Percentiles rank a stretch among this genome's conserved stretches.
phyloP scores from a whole-genome alignment of 2,797 vertebrate species.

The Gymnocypris eckloni region DNA sequence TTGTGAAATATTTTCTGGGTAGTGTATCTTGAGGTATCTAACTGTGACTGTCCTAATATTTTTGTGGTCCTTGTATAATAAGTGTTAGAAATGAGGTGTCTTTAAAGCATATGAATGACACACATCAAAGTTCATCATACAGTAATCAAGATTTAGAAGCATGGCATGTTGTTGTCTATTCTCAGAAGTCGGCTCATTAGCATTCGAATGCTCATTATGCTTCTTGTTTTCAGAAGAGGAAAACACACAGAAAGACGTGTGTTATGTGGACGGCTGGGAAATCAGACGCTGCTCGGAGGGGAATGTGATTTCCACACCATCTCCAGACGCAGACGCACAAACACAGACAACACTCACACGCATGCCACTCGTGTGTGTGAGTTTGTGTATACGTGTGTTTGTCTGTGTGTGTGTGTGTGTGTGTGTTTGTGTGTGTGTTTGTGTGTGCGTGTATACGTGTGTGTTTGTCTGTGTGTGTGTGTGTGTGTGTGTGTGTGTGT shows the following conservation, averaged over 20 bases:
- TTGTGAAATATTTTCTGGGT: background rate
- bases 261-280: slow-evolving; percentile 28
- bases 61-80: background rate
- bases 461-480: too few relatives aligned
- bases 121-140: background rate
- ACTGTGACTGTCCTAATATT: background rate
- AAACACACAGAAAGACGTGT: background rate
- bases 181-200: slow-evolving; percentile 20
- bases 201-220: slow-evolving; percentile 6
- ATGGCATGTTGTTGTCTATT: slow-evolving; percentile 6
- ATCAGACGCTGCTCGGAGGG: slow-evolving; percentile 11
- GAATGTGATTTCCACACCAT: slow-evolving; percentile 18
- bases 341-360: background rate
- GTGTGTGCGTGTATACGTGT: too few relatives aligned
- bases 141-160: background rate
- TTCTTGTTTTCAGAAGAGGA: background rate
- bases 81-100: background rate
- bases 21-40: background rate
- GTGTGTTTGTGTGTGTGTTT: too few relatives aligned
- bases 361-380: background rate
- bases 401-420: too few relatives aligned
- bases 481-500: too few relatives aligned
- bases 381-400: background rate
- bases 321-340: background rate
- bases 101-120: background rate